These are phyloP conservation scores for Sclerurus mexicanus DNA, from an alignment of 2,113 vertebrate genomes.

Conservation along the genomic window DNA sequence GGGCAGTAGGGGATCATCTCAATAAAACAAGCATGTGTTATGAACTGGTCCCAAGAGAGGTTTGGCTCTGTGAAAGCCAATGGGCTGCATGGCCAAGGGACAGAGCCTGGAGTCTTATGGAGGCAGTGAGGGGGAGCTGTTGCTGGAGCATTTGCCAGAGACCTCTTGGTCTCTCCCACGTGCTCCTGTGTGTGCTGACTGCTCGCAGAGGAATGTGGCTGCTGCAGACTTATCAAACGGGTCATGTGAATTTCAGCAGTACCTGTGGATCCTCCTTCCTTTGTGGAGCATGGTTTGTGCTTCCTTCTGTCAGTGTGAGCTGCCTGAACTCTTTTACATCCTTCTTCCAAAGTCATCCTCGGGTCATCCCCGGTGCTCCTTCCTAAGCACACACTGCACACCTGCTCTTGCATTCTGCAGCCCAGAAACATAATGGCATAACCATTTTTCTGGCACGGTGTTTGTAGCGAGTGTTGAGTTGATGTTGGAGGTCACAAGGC, in stretches of 20 bases:
- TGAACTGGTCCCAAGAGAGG: background rate
- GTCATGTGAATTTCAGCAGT: background rate
- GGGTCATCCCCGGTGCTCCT: background rate
- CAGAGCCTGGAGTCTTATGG: background rate
- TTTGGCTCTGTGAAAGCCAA: background rate
- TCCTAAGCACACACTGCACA: background rate
- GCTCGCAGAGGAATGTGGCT: background rate
- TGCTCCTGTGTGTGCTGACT: background rate
- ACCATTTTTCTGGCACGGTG: background rate
- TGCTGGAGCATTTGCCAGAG: background rate
- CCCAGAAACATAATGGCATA: background rate
- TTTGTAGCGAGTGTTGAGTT: background rate
- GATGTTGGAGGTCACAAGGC: background rate
- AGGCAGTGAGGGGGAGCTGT: background rate
- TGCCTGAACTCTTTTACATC: background rate
- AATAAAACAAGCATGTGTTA: background rate
- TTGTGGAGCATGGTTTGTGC: background rate
- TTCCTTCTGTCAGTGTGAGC: background rate
- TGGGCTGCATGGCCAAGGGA: background rate
- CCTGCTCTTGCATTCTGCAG: background rate
- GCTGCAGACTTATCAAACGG: constrained; percentile 2
- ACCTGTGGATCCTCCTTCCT: constrained; percentile 15
- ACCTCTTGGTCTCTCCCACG: background rate
- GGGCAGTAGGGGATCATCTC: background rate
- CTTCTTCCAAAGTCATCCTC: background rate